phyloP scores from a whole-genome alignment of 2,797 vertebrate species.

The Scolopax bukidnonensis region DNA sequence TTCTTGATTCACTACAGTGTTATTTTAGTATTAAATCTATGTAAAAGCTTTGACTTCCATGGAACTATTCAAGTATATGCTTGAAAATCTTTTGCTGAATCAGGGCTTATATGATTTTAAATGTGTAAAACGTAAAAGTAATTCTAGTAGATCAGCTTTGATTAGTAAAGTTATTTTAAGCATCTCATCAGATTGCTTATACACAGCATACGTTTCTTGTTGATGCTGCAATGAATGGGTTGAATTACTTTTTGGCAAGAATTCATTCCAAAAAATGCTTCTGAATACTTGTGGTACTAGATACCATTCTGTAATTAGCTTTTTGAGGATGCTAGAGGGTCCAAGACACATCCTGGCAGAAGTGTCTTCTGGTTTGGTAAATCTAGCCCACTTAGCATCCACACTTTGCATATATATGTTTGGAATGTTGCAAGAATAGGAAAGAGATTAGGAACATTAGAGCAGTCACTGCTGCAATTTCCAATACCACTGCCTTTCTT shows the following conservation, averaged over 20 bases:
- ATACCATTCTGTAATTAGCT: background rate
- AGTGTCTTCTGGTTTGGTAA: background rate
- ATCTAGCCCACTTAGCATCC: background rate
- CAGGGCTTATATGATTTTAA: background rate
- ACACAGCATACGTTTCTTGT: background rate
- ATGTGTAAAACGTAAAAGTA: background rate
- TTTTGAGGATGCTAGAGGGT: background rate
- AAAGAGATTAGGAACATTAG: background rate
- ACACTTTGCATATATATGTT: background rate
- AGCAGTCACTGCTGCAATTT: background rate
- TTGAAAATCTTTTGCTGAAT: background rate
- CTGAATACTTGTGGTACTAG: background rate
- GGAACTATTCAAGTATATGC: background rate
- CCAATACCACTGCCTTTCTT: background rate
- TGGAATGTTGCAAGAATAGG: background rate
- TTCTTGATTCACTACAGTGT: background rate
- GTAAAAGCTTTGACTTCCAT: background rate
- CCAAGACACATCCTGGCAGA: background rate
- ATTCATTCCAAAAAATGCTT: background rate
- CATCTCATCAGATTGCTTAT: background rate
- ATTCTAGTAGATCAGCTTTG: background rate
- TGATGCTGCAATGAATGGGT: background rate
- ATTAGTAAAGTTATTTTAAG: background rate
- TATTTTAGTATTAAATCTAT: background rate
- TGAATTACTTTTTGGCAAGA: background rate